Base-by-base conservation (phyloP, 2,797 vertebrate genomes). In the Clarias laeviceps region DNA sequence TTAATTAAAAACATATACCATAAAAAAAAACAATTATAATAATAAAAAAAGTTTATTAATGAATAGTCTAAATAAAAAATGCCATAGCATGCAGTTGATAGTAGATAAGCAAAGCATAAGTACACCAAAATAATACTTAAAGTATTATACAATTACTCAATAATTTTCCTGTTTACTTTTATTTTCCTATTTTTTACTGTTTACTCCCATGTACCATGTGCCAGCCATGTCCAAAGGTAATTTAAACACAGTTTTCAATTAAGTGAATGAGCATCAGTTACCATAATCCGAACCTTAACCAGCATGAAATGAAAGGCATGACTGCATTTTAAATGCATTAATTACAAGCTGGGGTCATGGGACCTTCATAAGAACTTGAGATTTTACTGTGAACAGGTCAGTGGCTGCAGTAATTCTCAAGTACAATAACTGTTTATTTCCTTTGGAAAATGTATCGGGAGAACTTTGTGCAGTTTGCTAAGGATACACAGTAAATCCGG, bases 201-300 rank as follows among this genome's bases (percentile, higher is more conserved):
- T 65, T 50, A 24, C 7, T 32, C 24, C 29, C 56, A 61, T 59
- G 54, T 64, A 7, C 20, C 34, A 79, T 40, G 32, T 27, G 2
- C 40, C 66, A 62, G 32, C 9, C 34, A 64, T 20, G 20, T 45
- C 50, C 24, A 61, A 32, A 27, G 32, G 24, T 40, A 50, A 77
- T 66, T n/a, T 61, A 82, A 80, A 64, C 7, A 24, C 61, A 40
- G 22, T 34, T 57, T 81, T 83, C n/a, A 94, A 93, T 95, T 93
- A 94, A 93, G 91, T 93, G 90, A 94, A 94, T 94, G 92, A 93
- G 92, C 91, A 93, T 92, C 91, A 94, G 94, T 94, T 94, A 94
- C 93, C 90, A 91, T 92, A 94, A 94, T 29, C 92, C 90, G 90
- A 92, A 91, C 90, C 91, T 82, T 90, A 88, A 90, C 90, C 90